A percentile compares a stretch with the other conserved stretches of the same genome.
Evolutionary conservation across 1,140 invertebrate genomes (phyloP).

Genomic region (Oryctes rhinoceros): DNA sequence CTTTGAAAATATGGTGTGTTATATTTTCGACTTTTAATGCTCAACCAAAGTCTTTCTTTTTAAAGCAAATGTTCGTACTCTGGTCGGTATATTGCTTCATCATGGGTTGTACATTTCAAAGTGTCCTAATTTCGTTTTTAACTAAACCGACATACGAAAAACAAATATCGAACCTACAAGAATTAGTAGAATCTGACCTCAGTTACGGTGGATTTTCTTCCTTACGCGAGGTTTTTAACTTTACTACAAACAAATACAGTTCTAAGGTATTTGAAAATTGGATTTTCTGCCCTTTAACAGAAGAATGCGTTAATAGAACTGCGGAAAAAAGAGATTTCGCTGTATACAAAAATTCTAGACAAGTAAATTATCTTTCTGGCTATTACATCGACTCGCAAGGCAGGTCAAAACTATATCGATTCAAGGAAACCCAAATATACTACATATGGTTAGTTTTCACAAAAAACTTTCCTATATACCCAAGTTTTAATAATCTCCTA

Average conservation of each 20-base stretch:
- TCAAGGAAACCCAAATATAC: constrained; percentile 10
- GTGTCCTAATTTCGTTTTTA: constrained; percentile 37
- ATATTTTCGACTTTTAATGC: constrained; percentile 41
- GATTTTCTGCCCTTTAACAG: constrained; percentile 23
- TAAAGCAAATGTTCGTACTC: constrained; percentile 25
- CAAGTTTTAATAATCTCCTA: constrained; percentile 20
- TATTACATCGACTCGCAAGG: constrained; percentile 30
- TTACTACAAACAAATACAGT: constrained; percentile 20
- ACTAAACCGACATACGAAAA: constrained; percentile 41
- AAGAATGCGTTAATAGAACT: constrained; percentile 39
- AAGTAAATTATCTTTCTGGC: constrained; percentile 31
- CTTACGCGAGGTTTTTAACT: constrained; percentile 26
- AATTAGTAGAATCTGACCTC: constrained; percentile 41
- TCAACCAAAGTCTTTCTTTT: constrained; percentile 27
- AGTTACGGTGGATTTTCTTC: constrained; percentile 31
- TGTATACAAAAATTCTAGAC: constrained; percentile 39
- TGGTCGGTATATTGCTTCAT: constrained; percentile 41
- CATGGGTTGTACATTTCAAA: constrained; percentile 32
- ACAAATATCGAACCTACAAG: constrained; percentile 43
- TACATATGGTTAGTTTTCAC: constrained; percentile 2
- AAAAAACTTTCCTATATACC: constrained; percentile 37
- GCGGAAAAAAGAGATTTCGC: constrained; percentile 40
- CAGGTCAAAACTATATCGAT: constrained; percentile 27
- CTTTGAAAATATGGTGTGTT: constrained; percentile 32
- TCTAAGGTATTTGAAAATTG: constrained; percentile 38